Percentiles rank a stretch among this genome's conserved stretches.
Evolutionary conservation across 1,140 invertebrate genomes (phyloP).

Genomic region (Drosophila mauritiana): DNA sequence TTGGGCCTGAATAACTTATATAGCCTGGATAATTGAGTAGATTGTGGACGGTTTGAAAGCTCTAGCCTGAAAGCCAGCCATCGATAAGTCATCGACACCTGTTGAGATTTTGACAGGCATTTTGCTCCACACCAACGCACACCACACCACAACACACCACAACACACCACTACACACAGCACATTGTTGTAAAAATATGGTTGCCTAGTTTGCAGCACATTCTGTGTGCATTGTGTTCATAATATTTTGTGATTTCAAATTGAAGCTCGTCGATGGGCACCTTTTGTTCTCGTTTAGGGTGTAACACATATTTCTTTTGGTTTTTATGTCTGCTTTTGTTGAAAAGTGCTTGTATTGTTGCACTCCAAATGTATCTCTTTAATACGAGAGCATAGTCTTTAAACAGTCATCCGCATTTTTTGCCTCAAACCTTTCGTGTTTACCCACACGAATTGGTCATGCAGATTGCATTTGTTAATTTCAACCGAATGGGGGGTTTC

Average conservation of each 20-base stretch:
- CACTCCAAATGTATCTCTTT: background rate
- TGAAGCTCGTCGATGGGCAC: background rate
- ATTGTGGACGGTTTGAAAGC: slow-evolving; percentile 17
- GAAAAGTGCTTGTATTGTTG: background rate
- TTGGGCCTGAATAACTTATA: slow-evolving; percentile 28
- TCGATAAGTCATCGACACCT: slow-evolving; percentile 40
- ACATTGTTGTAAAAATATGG: background rate
- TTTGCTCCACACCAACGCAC: background rate
- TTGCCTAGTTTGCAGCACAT: background rate
- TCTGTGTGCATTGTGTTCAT: background rate
- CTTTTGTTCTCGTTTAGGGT: background rate
- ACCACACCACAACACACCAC: too few species aligned
- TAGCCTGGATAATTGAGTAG: slow-evolving; percentile 36
- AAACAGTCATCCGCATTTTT: background rate
- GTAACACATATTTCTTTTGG: background rate
- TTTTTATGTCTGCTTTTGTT: background rate
- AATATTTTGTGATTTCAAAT: slow-evolving; percentile 9
- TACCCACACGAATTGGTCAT: slow-evolving; percentile 8
- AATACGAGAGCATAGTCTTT: background rate
- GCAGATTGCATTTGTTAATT: slow-evolving; percentile 22
- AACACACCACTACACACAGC: too few species aligned
- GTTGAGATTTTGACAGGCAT: slow-evolving; percentile 9
- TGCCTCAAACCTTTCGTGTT: background rate
- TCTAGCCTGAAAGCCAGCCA: slow-evolving; percentile 3
- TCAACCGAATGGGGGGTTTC: background rate